Evolutionary conservation across 2,113 vertebrate species (phyloP).

Genomic region (Chamaetylas fuelleborni): DNA sequence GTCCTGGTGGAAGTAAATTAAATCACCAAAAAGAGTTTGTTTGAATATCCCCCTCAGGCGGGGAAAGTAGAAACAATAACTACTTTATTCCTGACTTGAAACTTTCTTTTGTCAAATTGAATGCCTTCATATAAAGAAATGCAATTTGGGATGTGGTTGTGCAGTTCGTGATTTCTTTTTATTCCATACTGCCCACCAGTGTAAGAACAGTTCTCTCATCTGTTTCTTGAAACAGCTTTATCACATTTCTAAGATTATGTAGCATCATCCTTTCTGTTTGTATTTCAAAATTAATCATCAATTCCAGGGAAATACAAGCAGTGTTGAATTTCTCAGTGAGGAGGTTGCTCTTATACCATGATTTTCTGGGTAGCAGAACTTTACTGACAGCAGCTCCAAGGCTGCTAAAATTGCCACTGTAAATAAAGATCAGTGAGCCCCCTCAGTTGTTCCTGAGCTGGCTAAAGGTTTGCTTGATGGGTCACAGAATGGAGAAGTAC

Average conservation of each 20-base stretch:
- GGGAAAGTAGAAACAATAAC: conserved; percentile 23
- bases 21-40: conserved; percentile 38
- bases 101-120: conserved; percentile 31
- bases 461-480: background rate
- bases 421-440: background rate
- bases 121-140: conserved; percentile 10
- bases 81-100: conserved; percentile 35
- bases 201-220: background rate
- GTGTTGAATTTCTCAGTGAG: background rate
- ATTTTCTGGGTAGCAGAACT: background rate
- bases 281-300: background rate
- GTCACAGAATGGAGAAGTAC: background rate
- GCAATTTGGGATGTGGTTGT: background rate
- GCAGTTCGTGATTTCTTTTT: background rate
- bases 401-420: background rate
- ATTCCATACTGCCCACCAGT: background rate
- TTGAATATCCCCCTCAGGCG: conserved; percentile 1
- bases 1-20: conserved; percentile 56
- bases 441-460: background rate
- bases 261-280: background rate
- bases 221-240: background rate
- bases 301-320: background rate
- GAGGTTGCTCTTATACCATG: background rate
- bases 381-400: background rate
- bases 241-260: background rate